Conservation (phyloP, 1,140 invertebrate genomes). For the Hyphantria cunea region DNA sequence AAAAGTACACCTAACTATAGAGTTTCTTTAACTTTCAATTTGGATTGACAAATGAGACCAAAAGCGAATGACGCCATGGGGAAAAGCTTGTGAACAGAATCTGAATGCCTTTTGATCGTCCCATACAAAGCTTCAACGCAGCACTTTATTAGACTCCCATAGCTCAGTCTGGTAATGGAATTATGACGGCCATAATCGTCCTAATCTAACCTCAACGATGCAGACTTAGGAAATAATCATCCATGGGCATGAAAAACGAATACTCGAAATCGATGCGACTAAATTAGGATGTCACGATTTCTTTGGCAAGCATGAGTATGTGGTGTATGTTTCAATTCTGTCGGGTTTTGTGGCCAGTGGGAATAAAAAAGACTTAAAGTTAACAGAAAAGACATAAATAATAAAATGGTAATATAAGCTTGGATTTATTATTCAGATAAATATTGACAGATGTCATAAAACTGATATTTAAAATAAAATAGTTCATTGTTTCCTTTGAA, state of each 20-base stretch:
- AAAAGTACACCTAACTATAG: too few species aligned
- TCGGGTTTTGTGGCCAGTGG: conserved; percentile 35
- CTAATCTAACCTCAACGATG: conserved; percentile 45
- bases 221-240: conserved; percentile 24
- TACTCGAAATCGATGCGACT: conserved; percentile 16
- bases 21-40: too few species aligned
- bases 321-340: conserved; percentile 37
- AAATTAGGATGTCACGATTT: conserved; percentile 26
- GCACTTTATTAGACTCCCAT: background rate
- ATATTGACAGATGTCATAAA: too few species aligned
- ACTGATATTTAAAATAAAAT: too few species aligned
- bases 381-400: conserved; percentile 17
- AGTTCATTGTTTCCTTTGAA: too few species aligned
- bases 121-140: too few species aligned
- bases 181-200: conserved; percentile 38
- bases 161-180: conserved; percentile 23
- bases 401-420: too few species aligned
- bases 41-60: too few species aligned
- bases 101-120: too few species aligned
- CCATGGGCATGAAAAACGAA: conserved; percentile 35
- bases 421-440: too few species aligned
- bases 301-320: background rate
- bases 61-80: too few species aligned
- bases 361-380: conserved; percentile 31
- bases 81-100: too few species aligned